These are phyloP conservation scores for Eumerus sabulonum DNA, from an alignment of 2,888 invertebrate genomes.

Conservation along the genomic window DNA sequence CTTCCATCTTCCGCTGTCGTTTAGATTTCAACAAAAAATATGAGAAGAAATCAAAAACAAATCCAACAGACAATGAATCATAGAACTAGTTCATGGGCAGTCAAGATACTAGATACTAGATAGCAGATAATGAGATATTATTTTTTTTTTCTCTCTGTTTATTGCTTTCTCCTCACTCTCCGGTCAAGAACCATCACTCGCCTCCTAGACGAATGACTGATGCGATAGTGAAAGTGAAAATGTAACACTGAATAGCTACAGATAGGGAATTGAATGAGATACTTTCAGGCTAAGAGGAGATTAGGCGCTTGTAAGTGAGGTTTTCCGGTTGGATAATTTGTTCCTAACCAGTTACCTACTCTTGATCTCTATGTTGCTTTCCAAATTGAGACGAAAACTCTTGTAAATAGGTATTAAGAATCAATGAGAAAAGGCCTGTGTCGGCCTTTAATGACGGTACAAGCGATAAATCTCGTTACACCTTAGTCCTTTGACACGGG, in stretches of 20 bases:
- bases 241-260: slow-evolving; percentile 8
- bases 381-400: slow-evolving; percentile 21
- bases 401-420: neutral
- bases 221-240: slow-evolving; percentile 40
- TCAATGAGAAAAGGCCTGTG: slow-evolving; percentile 1
- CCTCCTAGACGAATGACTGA: slow-evolving; percentile 20
- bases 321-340: slow-evolving; percentile 57
- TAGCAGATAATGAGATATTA: slow-evolving; percentile 50
- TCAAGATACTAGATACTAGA: too few species aligned
- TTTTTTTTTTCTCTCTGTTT: slow-evolving; percentile 47
- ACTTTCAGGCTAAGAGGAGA: slow-evolving; percentile 43
- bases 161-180: slow-evolving; percentile 13
- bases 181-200: slow-evolving; percentile 33
- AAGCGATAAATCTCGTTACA: slow-evolving; percentile 48
- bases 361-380: neutral
- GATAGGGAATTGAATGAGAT: slow-evolving; percentile 33
- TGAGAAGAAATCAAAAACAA: neutral
- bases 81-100: slow-evolving; percentile 53
- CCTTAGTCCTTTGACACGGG: slow-evolving; percentile 24
- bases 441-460: slow-evolving; percentile 21
- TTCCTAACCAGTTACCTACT: slow-evolving; percentile 4
- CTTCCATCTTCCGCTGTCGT: neutral
- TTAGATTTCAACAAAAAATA: slow-evolving; percentile 25
- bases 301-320: slow-evolving; percentile 51
- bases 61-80: slow-evolving; percentile 20